Base-by-base conservation (phyloP, 2,113 vertebrate genomes). In the Lutjanus erythropterus region DNA sequence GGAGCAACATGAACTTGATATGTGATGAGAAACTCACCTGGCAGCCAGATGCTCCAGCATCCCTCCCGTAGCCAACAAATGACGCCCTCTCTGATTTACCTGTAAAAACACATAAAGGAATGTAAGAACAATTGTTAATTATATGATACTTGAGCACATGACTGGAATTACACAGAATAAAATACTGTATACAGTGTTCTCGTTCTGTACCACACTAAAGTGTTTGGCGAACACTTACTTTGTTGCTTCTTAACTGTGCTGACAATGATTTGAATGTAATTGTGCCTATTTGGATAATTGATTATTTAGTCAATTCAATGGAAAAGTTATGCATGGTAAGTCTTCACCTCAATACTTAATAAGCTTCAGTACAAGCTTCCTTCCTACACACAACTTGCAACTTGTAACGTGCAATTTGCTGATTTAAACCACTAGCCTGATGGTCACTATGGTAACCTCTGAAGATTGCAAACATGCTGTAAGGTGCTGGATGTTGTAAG, bases 71-170 rank as follows among this genome's bases (percentile, higher is more conserved):
- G 53, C 96, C 85, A 52, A 96, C 92, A 94, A 98, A 99, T 0
- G 96, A 93, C 81, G 95, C 91, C 84, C 97, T 96, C n/a, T 98
- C 97, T 6, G 97, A 86, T 96, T 99, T 99, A 78, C 96, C 98
- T 99, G 81, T 10, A 80, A 60, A 88, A 81, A 84, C 61, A 83
- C 9, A 84, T 6, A 76, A 59, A 55, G n/a, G 4, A 25, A 23
- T 50, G 0, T 31, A 44, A 41, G 46, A 10, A 77, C 52, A 50
- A 56, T 19, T 11, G n/a, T 75, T 39, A 52, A 21, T 50, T 65
- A 67, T 53, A 75, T 75, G 37, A 53, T 64, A 64, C 9, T 7
- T 16, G 1, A 23, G 19, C 19, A 33, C 23, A 27, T 29, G 41
- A 11, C 14, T 23, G 37, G 60, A 29, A 19, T 67, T 21, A 74